Evolutionary conservation across 2,888 invertebrate species (phyloP).

Genomic region (Acrobasis consociella): DNA sequence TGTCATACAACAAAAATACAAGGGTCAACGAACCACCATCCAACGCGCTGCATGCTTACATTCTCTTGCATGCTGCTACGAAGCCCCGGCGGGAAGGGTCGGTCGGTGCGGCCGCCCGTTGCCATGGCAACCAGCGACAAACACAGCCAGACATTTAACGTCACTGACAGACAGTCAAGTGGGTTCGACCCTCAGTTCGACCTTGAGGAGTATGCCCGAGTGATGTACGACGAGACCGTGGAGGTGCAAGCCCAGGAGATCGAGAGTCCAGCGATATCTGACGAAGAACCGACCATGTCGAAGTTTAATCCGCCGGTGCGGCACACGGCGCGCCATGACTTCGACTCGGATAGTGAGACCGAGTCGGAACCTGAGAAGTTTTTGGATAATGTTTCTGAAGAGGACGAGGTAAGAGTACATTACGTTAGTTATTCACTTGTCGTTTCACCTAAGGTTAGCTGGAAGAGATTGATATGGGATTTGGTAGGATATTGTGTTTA

Average conservation of each 20-base stretch:
- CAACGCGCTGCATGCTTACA: conserved; percentile 15
- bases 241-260: conserved; percentile 82
- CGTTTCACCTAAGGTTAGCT: too few relatives aligned
- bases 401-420: conserved; percentile 54
- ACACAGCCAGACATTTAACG: conserved; percentile 72
- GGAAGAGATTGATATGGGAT: too few relatives aligned
- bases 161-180: conserved; percentile 37
- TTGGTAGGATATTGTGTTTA: too few relatives aligned
- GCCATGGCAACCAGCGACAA: conserved; percentile 74
- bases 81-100: conserved; percentile 49
- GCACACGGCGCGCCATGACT: conserved; percentile 71
- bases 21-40: conserved; percentile 27
- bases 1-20: conserved; percentile 37
- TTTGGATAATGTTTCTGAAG: conserved; percentile 52
- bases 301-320: conserved; percentile 74
- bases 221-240: conserved; percentile 84
- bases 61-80: conserved; percentile 34
- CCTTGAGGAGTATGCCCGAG: conserved; percentile 47
- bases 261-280: conserved; percentile 69
- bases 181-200: too few relatives aligned
- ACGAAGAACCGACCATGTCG: conserved; percentile 64
- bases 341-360: conserved; percentile 71
- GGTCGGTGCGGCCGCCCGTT: conserved; percentile 41
- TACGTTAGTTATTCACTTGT: not conserved
- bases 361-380: conserved; percentile 67